A percentile compares a stretch with the other conserved stretches of the same genome.
phyloP scores from a whole-genome alignment of 2,888 invertebrate genomes.

The Archips xylosteana region DNA sequence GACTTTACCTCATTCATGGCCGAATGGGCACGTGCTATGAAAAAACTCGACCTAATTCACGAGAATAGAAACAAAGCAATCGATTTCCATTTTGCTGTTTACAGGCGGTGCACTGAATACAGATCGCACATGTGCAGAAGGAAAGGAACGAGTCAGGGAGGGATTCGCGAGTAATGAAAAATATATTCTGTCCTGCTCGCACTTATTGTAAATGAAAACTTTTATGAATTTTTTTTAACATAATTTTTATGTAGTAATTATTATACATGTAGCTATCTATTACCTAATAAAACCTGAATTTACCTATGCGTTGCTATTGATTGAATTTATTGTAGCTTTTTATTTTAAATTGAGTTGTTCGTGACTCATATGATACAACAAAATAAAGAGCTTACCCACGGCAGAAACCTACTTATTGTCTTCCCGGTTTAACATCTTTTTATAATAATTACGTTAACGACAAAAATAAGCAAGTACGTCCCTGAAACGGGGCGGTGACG shows the following conservation, averaged over 20 bases:
- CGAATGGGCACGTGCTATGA: slow-evolving; percentile 45
- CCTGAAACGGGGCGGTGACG: slow-evolving; percentile 81
- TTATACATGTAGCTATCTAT: neutral
- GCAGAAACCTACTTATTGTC: slow-evolving; percentile 49
- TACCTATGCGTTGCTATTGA: neutral
- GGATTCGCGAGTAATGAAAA: slow-evolving; percentile 42
- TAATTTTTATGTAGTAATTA: too few relatives aligned
- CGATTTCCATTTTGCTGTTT: slow-evolving; percentile 74
- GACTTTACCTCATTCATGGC: slow-evolving; percentile 37
- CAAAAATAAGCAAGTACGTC: slow-evolving; percentile 78
- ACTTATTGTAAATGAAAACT: neutral
- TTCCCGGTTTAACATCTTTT: slow-evolving; percentile 56
- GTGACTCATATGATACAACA: slow-evolving; percentile 14
- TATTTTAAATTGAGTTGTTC: slow-evolving; percentile 2
- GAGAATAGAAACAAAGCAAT: slow-evolving; percentile 68
- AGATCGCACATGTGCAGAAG: slow-evolving; percentile 74
- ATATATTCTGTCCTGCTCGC: slow-evolving; percentile 18
- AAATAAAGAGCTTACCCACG: slow-evolving; percentile 28
- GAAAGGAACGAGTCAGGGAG: slow-evolving; percentile 47
- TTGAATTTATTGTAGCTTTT: neutral
- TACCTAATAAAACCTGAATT: neutral
- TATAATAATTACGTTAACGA: slow-evolving; percentile 64
- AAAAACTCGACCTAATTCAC: slow-evolving; percentile 63
- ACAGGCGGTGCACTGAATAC: slow-evolving; percentile 59
- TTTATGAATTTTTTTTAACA: neutral